Evolutionary conservation across 2,113 vertebrate species (phyloP), one percentile per base, ranked within the genome.

Genomic region (Passer montanus): DNA sequence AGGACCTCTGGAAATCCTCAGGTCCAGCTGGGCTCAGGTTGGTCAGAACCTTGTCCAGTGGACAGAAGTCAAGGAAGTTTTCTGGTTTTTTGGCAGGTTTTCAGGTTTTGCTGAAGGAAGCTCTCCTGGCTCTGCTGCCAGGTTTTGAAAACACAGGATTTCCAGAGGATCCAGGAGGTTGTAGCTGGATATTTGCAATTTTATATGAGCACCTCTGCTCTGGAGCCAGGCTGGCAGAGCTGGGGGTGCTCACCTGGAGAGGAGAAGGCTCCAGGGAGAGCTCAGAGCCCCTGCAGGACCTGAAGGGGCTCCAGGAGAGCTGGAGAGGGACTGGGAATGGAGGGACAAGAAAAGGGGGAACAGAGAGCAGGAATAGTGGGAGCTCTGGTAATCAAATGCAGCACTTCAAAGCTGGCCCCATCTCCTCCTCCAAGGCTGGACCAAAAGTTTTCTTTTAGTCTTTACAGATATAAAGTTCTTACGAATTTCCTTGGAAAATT

Each of bases 191-290:
- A 7, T 23, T 10, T 41, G 50, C 60, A 43, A 7, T n/a, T 66
- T 30, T 21, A 35, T 30, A 6, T 20, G 17, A 87, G 20, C 47
- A 1, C 2, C 24, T 79, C 55, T 77, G 46, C 53, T 0, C 0
- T 70, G 58, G 31, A 47, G 67, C 26, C 58, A 15, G 50, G 35
- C 67, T 66, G 50, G 50, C 3, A 50, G 26, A 58, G 31, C 67
- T 88, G 59, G 44, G 68, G 2, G 2, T 9, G 44, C 15, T 89
- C 76, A 7, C 18, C 37, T 59, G 68, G 18, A 20, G 44, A 66
- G 15, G 67, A 19, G 50, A 37, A 58, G n/a, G 59, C 2, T 88
- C 50, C 59, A 73, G 35, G 30, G 41, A 56, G 7, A 63, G 4
- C 66, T 41, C 28, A 41, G 84, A 87, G 74, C 28, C 27, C 53